phyloP scores from a whole-genome alignment of 2,888 invertebrate genomes.

The Autographa pulchrina region DNA sequence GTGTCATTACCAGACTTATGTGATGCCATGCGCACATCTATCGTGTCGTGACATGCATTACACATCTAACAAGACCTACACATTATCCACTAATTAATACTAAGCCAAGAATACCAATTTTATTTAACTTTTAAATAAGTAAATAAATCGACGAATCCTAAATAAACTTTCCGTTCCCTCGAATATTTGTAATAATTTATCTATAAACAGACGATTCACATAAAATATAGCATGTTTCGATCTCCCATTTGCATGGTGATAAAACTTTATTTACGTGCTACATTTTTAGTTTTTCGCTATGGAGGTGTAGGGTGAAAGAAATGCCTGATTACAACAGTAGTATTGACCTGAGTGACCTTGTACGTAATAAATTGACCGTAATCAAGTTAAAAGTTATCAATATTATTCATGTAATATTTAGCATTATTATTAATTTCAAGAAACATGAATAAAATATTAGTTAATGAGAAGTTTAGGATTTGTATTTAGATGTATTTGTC shows the following conservation, averaged over 20 bases:
- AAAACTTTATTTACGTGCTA: neutral
- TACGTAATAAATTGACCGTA: slow-evolving; percentile 32
- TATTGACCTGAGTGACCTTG: slow-evolving; percentile 56
- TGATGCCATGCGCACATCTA: slow-evolving; percentile 48
- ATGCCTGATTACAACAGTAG: slow-evolving; percentile 23
- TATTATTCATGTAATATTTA: slow-evolving; percentile 14
- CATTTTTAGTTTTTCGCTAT: slow-evolving; percentile 15
- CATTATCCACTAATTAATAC: slow-evolving; percentile 2
- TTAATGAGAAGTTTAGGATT: neutral
- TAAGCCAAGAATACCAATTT: neutral
- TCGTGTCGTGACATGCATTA: slow-evolving; percentile 21
- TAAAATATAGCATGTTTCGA: slow-evolving; percentile 21
- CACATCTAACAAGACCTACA: neutral
- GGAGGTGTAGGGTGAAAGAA: slow-evolving; percentile 16
- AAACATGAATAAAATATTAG: neutral
- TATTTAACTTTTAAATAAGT: neutral
- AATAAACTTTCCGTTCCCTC: slow-evolving; percentile 10
- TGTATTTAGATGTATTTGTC: neutral
- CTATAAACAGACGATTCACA: slow-evolving; percentile 11
- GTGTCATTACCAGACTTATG: slow-evolving; percentile 60
- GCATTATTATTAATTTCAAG: slow-evolving; percentile 1
- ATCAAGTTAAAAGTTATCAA: slow-evolving; percentile 12
- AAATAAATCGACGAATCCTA: slow-evolving; percentile 5
- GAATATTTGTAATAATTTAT: slow-evolving; percentile 3
- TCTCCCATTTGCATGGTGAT: slow-evolving; percentile 15